Base-by-base conservation (phyloP, 2,113 vertebrate genomes). In the Gasterosteus aculeatus region DNA sequence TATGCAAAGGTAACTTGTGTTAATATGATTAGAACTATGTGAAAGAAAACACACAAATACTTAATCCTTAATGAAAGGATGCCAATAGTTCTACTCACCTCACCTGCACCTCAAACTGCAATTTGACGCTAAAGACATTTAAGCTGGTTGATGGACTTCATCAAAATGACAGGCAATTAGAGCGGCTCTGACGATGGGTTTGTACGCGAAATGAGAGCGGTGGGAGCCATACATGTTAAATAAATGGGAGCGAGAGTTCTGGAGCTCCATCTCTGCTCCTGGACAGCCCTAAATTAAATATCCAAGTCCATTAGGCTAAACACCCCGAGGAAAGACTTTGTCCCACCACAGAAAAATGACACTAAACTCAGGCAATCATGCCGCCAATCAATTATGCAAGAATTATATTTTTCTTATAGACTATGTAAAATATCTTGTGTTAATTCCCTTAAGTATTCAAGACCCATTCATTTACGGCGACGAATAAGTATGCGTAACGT, bases 331-430 rank as follows among this genome's bases (percentile, higher is more conserved):
- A 92, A 90, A 88, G 83, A 85, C 89, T 90, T 91, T 89, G 86
- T 90, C 91, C 84, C 74, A 78, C 79, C 76, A 83, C 86, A 93
- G 91, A 93, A 91, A 94, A 93, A 94, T 93, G 90, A 94, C 90
- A 92, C 88, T 93, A 94, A 94, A 94, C 91, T 91, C 85, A 78
- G 70, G 92, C 93, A 94, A 95, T 94, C 93, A 93, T 88, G 88
- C 84, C 63, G 18, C 82, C 88, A 92, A 93, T 95, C 91, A 93
- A 94, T 93, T 94, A 93, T 94, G 92, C 81, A 94, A 92, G 91
- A 92, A 87, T 93, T 91, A 92, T 91, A 91, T 90, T 92, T 94
- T 93, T 90, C 86, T 87, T 88, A 26, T 26, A 60, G 88, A 85
- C 84, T 76, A 88, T 84, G 89, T 91, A 89, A 93, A 93, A 94